Conservation (phyloP, 2,797 vertebrate species). For the Agapornis canus region DNA sequence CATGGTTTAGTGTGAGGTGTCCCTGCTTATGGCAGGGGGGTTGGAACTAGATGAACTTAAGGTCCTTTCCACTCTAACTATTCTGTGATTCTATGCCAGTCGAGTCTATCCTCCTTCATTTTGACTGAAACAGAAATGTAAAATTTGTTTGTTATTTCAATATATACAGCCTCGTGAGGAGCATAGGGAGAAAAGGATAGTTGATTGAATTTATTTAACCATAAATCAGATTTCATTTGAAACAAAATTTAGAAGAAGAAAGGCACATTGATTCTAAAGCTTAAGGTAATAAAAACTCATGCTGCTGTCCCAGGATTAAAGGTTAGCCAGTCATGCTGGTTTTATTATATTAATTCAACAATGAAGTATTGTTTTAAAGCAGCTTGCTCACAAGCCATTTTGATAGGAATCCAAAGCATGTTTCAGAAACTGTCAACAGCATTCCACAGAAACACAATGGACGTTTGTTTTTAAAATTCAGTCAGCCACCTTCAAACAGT, state of each 20-base stretch:
- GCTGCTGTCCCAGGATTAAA: constrained; percentile 70
- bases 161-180: neutral
- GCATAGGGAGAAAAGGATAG: neutral
- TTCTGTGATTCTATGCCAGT: neutral
- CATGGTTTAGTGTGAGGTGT: too few relatives aligned
- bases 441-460: constrained; percentile 80
- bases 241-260: constrained; percentile 14
- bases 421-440: constrained; percentile 80
- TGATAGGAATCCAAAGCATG: constrained; percentile 81
- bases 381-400: constrained; percentile 77
- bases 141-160: neutral
- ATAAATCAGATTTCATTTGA: constrained; percentile 25
- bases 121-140: neutral
- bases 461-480: constrained; percentile 69
- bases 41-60: too few relatives aligned
- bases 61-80: too few relatives aligned
- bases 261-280: constrained; percentile 35
- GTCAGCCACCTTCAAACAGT: constrained; percentile 57
- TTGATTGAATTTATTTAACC: constrained; percentile 11
- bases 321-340: constrained; percentile 76
- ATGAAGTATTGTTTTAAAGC: constrained; percentile 78
- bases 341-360: constrained; percentile 76
- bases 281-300: constrained; percentile 60
- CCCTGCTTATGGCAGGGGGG: too few relatives aligned
- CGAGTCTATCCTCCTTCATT: neutral